A percentile compares a stretch with the other conserved stretches of the same genome.
phyloP scores from a whole-genome alignment of 2,113 vertebrate species.

The Bos taurus region DNA sequence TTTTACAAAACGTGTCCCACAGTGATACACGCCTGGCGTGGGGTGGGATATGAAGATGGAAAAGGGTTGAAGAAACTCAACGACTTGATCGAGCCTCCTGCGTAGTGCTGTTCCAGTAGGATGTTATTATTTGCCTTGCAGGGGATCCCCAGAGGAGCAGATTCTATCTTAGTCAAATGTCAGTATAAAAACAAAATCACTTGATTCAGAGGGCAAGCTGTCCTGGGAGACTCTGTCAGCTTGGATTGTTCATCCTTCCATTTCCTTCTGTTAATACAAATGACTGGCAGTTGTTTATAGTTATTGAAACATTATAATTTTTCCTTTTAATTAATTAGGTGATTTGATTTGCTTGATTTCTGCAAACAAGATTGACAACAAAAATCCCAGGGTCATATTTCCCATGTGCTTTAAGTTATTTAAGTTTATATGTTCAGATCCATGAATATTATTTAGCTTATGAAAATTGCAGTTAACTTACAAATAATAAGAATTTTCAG shows the following conservation, averaged over 20 bases:
- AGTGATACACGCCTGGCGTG: not conserved
- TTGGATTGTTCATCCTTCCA: not conserved
- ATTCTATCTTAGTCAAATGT: not conserved
- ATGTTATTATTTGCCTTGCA: conserved; percentile 21
- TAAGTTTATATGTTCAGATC: not conserved
- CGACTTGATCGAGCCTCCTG: conserved; percentile 19
- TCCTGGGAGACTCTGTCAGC: not conserved
- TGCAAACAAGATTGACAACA: not conserved
- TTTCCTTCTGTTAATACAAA: not conserved
- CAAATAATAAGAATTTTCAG: not conserved
- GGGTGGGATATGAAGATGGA: not conserved
- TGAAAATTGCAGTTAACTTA: not conserved
- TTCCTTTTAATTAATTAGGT: not conserved
- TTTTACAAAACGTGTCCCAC: not conserved
- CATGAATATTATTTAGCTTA: not conserved
- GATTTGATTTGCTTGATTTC: not conserved
- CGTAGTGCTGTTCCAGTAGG: not conserved
- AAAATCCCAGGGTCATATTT: not conserved
- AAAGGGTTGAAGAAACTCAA: not conserved
- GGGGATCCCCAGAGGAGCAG: not conserved
- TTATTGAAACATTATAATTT: not conserved
- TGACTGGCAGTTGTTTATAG: not conserved
- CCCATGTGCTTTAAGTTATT: not conserved
- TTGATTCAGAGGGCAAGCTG: not conserved
- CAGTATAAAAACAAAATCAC: not conserved